These are phyloP conservation scores for Nestor notabilis DNA, from an alignment of 2,113 vertebrate species.

Conservation along the genomic window DNA sequence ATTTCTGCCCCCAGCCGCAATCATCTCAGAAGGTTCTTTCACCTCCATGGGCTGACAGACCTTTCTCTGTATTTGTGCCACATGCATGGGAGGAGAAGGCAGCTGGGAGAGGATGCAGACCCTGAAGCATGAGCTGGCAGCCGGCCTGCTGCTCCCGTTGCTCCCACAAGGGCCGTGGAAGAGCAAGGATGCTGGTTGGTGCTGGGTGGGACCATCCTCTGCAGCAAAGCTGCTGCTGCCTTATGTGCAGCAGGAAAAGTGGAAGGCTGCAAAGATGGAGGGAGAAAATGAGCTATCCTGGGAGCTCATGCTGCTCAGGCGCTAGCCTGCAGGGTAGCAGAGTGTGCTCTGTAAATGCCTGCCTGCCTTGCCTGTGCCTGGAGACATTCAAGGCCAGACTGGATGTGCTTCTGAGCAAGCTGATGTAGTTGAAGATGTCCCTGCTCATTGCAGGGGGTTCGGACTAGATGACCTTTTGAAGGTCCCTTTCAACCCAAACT, in stretches of 20 bases:
- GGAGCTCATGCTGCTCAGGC: background rate
- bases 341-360: background rate
- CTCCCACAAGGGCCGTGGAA: accelerated
- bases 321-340: background rate
- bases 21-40: background rate
- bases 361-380: background rate
- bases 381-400: background rate
- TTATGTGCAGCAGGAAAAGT: accelerated
- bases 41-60: background rate
- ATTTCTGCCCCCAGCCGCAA: background rate
- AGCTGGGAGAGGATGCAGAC: background rate
- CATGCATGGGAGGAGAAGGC: background rate
- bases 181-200: accelerated
- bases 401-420: background rate
- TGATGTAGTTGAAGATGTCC: background rate
- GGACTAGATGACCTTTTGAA: background rate
- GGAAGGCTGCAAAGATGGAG: background rate
- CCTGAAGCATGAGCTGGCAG: background rate
- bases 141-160: background rate
- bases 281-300: background rate
- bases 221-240: background rate
- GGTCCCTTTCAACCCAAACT: background rate
- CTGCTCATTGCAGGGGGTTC: background rate
- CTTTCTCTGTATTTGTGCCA: background rate
- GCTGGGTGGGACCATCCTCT: background rate